Percentiles rank a stretch among this genome's conserved stretches.
These are phyloP conservation scores for Phylloscopus trochilus DNA, from an alignment of 2,113 vertebrate genomes.

Conservation along the genomic window DNA sequence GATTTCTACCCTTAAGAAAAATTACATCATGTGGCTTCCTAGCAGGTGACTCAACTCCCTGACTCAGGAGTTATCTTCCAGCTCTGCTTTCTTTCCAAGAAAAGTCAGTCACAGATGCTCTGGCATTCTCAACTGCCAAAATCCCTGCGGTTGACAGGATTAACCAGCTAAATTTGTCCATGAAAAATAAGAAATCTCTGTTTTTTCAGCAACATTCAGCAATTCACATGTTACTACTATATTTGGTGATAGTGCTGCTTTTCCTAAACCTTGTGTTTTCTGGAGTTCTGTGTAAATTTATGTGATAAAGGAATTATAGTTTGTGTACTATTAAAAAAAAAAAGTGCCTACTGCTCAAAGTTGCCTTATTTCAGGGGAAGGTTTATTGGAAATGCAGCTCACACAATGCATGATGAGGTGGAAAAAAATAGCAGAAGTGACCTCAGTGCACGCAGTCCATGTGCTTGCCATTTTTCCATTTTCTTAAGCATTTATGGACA, in stretches of 20 bases:
- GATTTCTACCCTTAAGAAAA: neutral
- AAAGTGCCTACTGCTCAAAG: neutral
- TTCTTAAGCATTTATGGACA: conserved; percentile 23
- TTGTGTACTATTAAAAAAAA: neutral
- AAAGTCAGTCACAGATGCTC: conserved; percentile 38
- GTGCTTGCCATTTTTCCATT: conserved; percentile 12
- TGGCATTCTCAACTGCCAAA: neutral
- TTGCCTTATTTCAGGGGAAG: neutral
- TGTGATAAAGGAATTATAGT: neutral
- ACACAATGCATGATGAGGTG: neutral
- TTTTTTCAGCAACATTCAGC: neutral
- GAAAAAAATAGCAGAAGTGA: conserved; percentile 12
- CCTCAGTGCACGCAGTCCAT: neutral
- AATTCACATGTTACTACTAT: neutral
- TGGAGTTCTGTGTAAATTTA: neutral
- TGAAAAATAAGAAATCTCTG: neutral
- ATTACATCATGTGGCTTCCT: neutral
- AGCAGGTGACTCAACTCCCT: neutral
- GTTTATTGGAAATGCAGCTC: conserved; percentile 13
- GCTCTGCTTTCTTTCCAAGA: conserved; percentile 41
- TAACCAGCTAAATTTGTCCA: conserved; percentile 30
- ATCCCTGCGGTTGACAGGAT: conserved; percentile 11
- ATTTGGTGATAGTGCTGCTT: neutral
- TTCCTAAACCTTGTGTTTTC: neutral
- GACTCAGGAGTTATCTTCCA: conserved; percentile 4